Conservation (phyloP, 2,113 vertebrate genomes). For the Mungos mungo region DNA sequence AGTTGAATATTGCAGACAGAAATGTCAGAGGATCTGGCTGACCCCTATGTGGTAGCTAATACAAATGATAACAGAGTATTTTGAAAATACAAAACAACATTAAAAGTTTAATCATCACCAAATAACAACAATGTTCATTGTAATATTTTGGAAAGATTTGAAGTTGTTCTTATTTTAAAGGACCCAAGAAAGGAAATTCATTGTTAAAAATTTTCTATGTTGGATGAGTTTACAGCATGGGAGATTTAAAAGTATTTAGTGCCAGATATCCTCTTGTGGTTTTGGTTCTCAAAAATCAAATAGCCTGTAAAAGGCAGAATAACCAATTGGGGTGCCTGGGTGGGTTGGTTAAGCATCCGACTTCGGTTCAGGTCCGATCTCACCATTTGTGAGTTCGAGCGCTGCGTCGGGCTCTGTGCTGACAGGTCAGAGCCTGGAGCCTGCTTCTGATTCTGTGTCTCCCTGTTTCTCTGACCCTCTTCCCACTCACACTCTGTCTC, state of each 20-base stretch:
- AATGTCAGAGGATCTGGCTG: background rate
- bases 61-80: background rate
- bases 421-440: no score
- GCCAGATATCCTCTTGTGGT: background rate
- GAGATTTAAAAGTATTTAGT: background rate
- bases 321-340: background rate
- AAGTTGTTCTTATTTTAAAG: background rate
- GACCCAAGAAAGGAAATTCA: background rate
- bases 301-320: background rate
- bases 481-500: no score
- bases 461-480: no score
- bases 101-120: background rate
- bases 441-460: no score
- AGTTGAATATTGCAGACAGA: background rate
- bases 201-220: background rate
- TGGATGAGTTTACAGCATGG: background rate
- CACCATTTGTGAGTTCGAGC: no score
- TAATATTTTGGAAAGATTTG: background rate
- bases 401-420: no score
- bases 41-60: background rate
- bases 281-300: constrained; percentile 33
- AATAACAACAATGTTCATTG: background rate
- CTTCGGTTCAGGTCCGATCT: no score
- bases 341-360: no score
- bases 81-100: background rate